Conservation (phyloP, 2,888 invertebrate species). For the Polymixis lichenea region DNA sequence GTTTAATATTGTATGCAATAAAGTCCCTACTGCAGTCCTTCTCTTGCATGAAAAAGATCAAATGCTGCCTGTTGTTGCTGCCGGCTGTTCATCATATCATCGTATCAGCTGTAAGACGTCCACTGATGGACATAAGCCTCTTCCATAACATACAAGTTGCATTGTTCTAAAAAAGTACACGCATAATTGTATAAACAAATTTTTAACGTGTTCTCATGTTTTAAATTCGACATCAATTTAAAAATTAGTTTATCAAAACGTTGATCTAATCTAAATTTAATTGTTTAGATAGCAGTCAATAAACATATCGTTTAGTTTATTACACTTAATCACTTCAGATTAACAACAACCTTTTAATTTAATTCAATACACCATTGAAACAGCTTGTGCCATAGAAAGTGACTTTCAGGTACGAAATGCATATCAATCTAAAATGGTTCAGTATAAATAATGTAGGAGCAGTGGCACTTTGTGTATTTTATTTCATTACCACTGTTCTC, state of each 20-base stretch:
- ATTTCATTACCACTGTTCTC: too few species aligned
- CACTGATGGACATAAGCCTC: too few species aligned
- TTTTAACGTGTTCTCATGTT: background rate
- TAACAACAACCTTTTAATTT: constrained; percentile 49
- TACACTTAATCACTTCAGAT: constrained; percentile 39
- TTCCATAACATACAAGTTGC: too few species aligned
- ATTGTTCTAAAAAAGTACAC: background rate
- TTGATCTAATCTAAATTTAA: constrained; percentile 46
- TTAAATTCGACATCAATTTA: background rate
- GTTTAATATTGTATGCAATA: too few species aligned
- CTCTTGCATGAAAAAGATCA: too few species aligned
- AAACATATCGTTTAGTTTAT: constrained; percentile 51
- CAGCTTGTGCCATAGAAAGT: constrained; percentile 36
- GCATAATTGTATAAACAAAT: background rate
- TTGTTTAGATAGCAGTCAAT: constrained; percentile 35
- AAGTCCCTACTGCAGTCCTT: too few species aligned
- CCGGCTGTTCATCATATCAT: too few species aligned
- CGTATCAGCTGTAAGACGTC: too few species aligned
- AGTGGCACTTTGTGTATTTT: too few species aligned
- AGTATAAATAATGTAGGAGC: constrained; percentile 10
- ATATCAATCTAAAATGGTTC: constrained; percentile 20
- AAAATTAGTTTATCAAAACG: constrained; percentile 5
- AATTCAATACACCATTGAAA: constrained; percentile 29
- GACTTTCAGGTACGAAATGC: constrained; percentile 3
- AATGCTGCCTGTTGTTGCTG: too few species aligned